A percentile compares a stretch with the other conserved stretches of the same genome.
These are phyloP conservation scores for Lipophrys pholis DNA, from an alignment of 2,113 vertebrate genomes.

Conservation along the genomic window DNA sequence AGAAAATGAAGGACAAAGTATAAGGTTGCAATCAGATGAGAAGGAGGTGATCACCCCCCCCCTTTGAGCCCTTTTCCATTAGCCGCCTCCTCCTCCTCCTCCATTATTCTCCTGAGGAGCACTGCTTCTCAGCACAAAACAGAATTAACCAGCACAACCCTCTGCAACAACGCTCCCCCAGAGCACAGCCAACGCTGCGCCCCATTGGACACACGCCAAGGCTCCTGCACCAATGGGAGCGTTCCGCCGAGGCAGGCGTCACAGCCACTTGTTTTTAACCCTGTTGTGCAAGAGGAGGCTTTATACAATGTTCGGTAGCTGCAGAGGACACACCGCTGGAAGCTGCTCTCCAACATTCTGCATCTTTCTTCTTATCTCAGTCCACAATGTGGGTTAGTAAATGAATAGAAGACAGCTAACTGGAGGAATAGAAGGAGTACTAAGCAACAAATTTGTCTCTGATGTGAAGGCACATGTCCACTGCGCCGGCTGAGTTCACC, in stretches of 20 bases:
- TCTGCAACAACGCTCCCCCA: conserved; percentile 77
- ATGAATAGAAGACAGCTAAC: no score
- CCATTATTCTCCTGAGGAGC: conserved; percentile 77
- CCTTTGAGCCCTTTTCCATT: conserved; percentile 54
- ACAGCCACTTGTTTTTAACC: conserved; percentile 79
- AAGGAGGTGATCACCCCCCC: conserved; percentile 41
- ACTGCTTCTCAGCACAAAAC: conserved; percentile 73
- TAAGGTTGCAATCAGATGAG: conserved; percentile 47
- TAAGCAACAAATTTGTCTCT: no score
- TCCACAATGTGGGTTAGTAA: no score
- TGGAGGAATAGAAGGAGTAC: no score
- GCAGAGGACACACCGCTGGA: conserved; percentile 38
- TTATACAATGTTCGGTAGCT: conserved; percentile 60
- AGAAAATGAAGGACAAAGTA: conserved; percentile 55
- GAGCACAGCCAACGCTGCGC: conserved; percentile 57
- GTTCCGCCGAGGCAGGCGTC: conserved; percentile 70
- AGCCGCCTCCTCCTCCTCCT: conserved; percentile 48
- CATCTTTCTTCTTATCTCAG: no score
- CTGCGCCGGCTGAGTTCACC: conserved; percentile 7
- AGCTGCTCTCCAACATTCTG: neutral
- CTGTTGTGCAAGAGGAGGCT: conserved; percentile 67
- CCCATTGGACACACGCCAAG: conserved; percentile 75
- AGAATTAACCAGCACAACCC: conserved; percentile 73
- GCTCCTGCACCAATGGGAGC: conserved; percentile 73
- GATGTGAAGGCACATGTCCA: neutral